Conservation (phyloP, 2,113 vertebrate species). For the Nyctibius bracteatus region DNA sequence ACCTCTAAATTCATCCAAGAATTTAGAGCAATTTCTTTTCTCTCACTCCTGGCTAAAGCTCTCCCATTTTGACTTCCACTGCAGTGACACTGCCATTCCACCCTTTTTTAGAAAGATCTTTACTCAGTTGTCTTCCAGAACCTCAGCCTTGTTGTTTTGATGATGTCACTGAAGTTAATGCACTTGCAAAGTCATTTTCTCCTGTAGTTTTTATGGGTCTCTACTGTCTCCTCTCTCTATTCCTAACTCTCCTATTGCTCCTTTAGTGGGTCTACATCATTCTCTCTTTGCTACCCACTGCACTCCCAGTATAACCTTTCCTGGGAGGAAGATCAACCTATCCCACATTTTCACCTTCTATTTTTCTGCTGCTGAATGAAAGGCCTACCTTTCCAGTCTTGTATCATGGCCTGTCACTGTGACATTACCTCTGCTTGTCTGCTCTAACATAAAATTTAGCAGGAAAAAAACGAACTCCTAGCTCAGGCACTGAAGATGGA, state of each 20-base stretch:
- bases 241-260: background rate
- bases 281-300: background rate
- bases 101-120: background rate
- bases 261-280: background rate
- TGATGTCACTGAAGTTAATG: background rate
- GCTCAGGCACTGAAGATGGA: background rate
- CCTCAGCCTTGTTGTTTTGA: slow-evolving; percentile 12
- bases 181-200: background rate
- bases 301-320: background rate
- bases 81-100: background rate
- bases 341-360: background rate
- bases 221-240: background rate
- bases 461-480: background rate
- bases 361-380: background rate
- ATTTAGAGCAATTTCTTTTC: background rate
- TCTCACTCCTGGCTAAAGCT: background rate
- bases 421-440: background rate
- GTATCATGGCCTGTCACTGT: background rate
- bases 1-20: background rate
- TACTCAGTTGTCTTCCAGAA: background rate
- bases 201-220: background rate
- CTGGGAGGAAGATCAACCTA: background rate
- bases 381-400: background rate
- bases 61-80: background rate
- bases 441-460: background rate